A percentile compares a stretch with the other conserved stretches of the same genome.
phyloP scores from a whole-genome alignment of 2,888 invertebrate species.

The Galeruca laticollis region DNA sequence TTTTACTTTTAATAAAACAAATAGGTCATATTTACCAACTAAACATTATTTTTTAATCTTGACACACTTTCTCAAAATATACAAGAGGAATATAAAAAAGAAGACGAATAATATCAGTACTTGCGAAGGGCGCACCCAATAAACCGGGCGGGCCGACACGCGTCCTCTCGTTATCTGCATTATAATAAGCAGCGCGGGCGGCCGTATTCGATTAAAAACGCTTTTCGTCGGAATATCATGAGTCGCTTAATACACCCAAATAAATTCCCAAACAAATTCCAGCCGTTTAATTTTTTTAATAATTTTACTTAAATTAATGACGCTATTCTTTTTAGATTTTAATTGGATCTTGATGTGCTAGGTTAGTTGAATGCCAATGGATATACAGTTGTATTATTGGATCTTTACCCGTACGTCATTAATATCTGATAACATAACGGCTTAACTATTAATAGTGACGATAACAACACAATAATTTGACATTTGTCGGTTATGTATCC shows the following conservation, averaged over 20 bases:
- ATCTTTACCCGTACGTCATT: no score
- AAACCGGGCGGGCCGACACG: constrained; percentile 63
- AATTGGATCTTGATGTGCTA: not conserved
- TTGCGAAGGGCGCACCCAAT: constrained; percentile 59
- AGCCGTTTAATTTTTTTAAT: not conserved
- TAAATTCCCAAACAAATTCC: not conserved
- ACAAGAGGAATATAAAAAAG: constrained; percentile 13
- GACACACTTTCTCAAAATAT: constrained; percentile 1
- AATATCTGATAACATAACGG: no score
- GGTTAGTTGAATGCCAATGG: no score
- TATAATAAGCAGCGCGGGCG: constrained; percentile 61
- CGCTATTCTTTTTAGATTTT: not conserved
- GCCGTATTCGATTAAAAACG: constrained; percentile 47
- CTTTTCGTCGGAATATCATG: constrained; percentile 59
- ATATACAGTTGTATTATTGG: no score
- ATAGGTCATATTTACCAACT: not conserved
- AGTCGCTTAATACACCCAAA: constrained; percentile 47
- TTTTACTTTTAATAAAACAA: no score
- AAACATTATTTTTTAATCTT: not conserved
- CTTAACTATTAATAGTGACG: no score
- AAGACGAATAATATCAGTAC: constrained; percentile 57
- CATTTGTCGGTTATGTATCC: no score
- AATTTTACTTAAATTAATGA: not conserved
- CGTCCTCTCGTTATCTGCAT: constrained; percentile 61
- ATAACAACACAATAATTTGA: no score